Base-by-base conservation (phyloP, 2,797 vertebrate species). In the Gobionotothen gibberifrons region DNA sequence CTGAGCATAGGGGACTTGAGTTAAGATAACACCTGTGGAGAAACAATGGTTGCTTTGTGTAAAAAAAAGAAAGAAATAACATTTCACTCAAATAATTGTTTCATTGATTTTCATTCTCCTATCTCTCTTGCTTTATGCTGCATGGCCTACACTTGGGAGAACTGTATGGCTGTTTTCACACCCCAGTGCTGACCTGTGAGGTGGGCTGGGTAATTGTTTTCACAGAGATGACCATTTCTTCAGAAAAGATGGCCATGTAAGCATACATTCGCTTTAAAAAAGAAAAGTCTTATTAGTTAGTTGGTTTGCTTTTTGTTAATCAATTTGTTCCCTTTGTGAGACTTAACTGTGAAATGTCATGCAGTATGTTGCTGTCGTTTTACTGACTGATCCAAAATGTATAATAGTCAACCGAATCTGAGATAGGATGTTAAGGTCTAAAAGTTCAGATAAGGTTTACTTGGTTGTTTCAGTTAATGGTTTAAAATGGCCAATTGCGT, bases 1-100 rank as follows among this genome's bases (percentile, higher is more conserved):
- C 75, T 62, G 79, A 46, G 62, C 43, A 68, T 56, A 60, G 46
- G 84, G 82, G 85, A 75, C 68, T 9, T 9, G 17, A 51, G 71
- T 87, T 82, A 84, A 69, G 79, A 67, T 67, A 87, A 81, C 85
- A 91, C 83, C 79, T 90, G 83, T 89, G 61, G 74, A 76, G 74
- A 78, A 87, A 84, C 81, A 79, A 84, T 66, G 52, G 64, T 22
- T 60, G 66, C 40, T 79, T 67, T 82, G 54, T 69, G 66, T 67
- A 8, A 43, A 47, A 58, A 58, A 42, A 56, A 40, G 12, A n/a
- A 21, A 56, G 42, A 16, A 60, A 46, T 56, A 21, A 19, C 2
- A 19, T 60, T 62, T 63, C 10, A 55, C 19, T 68, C 26, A 49
- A 16, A 56, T 48, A 49, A 36, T 70, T 75, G 66, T 74, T 74